Evolutionary conservation across 2,888 invertebrate genomes (phyloP).

Genomic region (Ectemnius continuus): DNA sequence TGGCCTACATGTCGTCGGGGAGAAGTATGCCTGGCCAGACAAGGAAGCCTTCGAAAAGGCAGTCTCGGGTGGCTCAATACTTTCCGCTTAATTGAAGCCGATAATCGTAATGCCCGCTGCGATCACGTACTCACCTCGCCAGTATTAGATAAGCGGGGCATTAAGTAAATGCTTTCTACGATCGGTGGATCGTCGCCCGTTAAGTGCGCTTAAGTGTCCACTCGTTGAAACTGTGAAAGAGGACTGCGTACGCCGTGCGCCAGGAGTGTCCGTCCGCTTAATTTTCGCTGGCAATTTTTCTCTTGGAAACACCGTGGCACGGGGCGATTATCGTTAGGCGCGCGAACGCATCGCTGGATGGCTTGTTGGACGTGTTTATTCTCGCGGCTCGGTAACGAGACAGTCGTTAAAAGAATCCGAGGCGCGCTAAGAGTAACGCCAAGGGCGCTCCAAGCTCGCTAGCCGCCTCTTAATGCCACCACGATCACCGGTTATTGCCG

Average conservation of each 20-base stretch:
- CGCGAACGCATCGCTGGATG: conserved; percentile 11
- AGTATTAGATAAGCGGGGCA: conserved; percentile 34
- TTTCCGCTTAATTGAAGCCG: conserved; percentile 43
- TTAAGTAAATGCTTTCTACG: conserved; percentile 36
- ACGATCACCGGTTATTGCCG: neutral
- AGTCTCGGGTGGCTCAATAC: conserved; percentile 30
- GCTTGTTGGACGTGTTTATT: conserved; percentile 17
- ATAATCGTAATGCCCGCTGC: conserved; percentile 40
- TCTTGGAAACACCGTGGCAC: neutral
- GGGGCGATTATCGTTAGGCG: conserved; percentile 26
- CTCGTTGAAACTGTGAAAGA: too few species aligned
- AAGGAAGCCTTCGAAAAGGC: conserved; percentile 2
- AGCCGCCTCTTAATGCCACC: conserved; percentile 14
- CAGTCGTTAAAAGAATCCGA: conserved; percentile 3
- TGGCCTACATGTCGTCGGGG: neutral
- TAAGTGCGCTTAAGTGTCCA: conserved; percentile 37
- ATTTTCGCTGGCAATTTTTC: conserved; percentile 29
- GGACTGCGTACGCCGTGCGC: neutral
- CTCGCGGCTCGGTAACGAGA: neutral
- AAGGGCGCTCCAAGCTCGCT: neutral
- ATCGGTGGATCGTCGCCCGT: conserved; percentile 27
- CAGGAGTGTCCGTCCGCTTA: conserved; percentile 12
- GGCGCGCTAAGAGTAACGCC: neutral
- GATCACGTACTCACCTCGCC: conserved; percentile 3
- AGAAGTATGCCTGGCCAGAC: neutral